phyloP scores from a whole-genome alignment of 1,140 invertebrate genomes.

The Nebria ingens region DNA sequence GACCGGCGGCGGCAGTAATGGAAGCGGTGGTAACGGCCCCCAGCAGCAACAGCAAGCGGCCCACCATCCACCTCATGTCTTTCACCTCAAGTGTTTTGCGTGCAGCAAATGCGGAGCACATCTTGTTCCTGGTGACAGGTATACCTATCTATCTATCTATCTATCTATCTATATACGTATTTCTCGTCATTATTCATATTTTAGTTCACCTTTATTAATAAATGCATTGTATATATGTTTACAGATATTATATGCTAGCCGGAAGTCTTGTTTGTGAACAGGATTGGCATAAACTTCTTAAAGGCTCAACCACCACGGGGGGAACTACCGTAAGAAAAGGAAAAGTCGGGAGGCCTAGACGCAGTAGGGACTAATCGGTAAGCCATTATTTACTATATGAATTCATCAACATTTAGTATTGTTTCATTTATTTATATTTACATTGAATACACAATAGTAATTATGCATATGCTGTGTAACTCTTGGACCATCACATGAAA shows the following conservation, averaged over 20 bases:
- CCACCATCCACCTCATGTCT: conserved; percentile 50
- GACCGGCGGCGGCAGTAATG: conserved; percentile 42
- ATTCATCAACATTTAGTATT: too few relatives aligned
- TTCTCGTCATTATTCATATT: too few relatives aligned
- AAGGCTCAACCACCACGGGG: conserved; percentile 49
- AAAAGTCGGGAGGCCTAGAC: conserved; percentile 56
- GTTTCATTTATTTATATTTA: too few relatives aligned
- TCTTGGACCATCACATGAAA: too few relatives aligned
- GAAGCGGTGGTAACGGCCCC: conserved; percentile 26
- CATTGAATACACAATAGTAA: too few relatives aligned
- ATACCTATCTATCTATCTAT: conserved; percentile 24
- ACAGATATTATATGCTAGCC: conserved; percentile 71
- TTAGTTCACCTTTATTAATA: conserved; percentile 10
- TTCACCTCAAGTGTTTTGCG: conserved; percentile 89
- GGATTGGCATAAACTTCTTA: conserved; percentile 85
- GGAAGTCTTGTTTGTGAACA: conserved; percentile 81
- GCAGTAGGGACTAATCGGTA: conserved; percentile 51
- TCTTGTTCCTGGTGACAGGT: conserved; percentile 80
- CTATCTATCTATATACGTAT: too few relatives aligned
- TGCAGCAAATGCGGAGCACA: conserved; percentile 83
- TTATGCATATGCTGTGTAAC: too few relatives aligned
- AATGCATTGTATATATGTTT: conserved; percentile 14
- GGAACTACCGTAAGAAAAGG: conserved; percentile 65
- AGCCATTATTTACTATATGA: too few relatives aligned
- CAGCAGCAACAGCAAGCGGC: conserved; percentile 35